Evolutionary conservation across 2,113 vertebrate species (phyloP), one percentile per base, ranked within the genome.

Genomic region (Grantiella picta): DNA sequence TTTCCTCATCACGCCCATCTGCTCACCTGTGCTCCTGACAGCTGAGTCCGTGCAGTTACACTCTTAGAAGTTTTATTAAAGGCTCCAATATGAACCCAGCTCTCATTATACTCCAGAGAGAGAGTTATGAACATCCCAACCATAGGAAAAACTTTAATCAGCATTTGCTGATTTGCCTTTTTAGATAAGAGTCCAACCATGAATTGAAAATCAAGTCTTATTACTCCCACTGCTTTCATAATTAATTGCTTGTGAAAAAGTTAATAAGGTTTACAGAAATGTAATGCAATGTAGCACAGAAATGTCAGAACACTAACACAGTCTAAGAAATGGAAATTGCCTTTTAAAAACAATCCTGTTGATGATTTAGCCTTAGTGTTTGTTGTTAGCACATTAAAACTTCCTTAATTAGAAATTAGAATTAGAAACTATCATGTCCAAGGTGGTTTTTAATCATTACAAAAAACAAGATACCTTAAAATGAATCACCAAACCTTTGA

Each of bases 171-270:
- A 83, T 94, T 76, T 83, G 78, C 35, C 40, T 89, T 93, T 92
- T 90, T 80, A 81, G 68, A 84, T 90, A 87, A 77, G 44, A 92
- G 68, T 81, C 69, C 54, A 89, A 86, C 71, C 77, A 92, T 54
- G 49, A 91, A 86, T 80, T 63, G 35, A 33, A 86, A 95, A 92
- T 54, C 59, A 91, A 86, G 82, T n/a, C 50, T 68, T 81, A 87
- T 84, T 93, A 81, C 44, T 90, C 59, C 64, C 64, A 84, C 33
- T 81, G 64, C 64, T 93, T 95, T 86, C 54, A 81, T 86, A 96
- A 94, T 86, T 89, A 93, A 91, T 69, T 92, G 82, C 78, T 84
- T 90, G 89, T 73, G 89, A 81, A 83, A 89, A 93, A 90, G 78
- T 89, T 93, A 92, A 80, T 81, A 64, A 93, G 33, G 53, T 80